These are phyloP conservation scores for Pissodes strobi DNA, from an alignment of 1,140 invertebrate genomes.

Conservation along the genomic window DNA sequence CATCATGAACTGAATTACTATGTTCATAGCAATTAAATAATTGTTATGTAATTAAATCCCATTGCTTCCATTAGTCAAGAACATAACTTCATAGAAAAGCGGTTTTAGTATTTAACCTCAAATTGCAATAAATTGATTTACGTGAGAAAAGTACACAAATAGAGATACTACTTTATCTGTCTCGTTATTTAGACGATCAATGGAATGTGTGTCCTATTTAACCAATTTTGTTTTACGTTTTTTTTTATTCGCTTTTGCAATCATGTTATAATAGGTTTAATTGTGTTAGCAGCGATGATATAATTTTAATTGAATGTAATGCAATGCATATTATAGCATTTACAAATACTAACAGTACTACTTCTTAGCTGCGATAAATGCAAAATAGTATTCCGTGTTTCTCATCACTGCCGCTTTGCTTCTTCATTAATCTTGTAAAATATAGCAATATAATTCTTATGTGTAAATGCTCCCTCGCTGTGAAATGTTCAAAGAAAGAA, in stretches of 20 bases:
- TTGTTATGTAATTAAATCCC: conserved; percentile 26
- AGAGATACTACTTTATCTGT: conserved; percentile 2
- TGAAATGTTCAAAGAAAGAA: too few species aligned
- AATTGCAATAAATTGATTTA: conserved; percentile 35
- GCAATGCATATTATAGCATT: too few species aligned
- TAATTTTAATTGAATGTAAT: too few species aligned
- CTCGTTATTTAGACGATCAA: conserved; percentile 1
- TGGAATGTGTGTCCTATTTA: conserved; percentile 21
- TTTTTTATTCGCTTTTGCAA: background rate
- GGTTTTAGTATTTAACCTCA: conserved; percentile 27
- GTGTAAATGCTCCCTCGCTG: too few species aligned
- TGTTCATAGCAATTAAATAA: conserved; percentile 31
- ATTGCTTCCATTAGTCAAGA: conserved; percentile 26
- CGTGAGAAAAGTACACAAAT: conserved; percentile 38
- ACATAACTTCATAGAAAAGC: conserved; percentile 24
- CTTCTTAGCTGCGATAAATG: too few species aligned
- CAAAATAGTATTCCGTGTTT: too few species aligned
- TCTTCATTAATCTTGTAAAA: too few species aligned
- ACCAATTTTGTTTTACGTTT: conserved; percentile 19
- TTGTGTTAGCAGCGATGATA: conserved; percentile 1
- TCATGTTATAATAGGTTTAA: conserved; percentile 4
- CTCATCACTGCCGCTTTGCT: too few species aligned
- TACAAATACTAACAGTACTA: too few species aligned
- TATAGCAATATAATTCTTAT: too few species aligned
- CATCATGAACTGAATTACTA: too few species aligned